Base-by-base conservation (phyloP, 2,113 vertebrate species). In the Tetrax tetrax region DNA sequence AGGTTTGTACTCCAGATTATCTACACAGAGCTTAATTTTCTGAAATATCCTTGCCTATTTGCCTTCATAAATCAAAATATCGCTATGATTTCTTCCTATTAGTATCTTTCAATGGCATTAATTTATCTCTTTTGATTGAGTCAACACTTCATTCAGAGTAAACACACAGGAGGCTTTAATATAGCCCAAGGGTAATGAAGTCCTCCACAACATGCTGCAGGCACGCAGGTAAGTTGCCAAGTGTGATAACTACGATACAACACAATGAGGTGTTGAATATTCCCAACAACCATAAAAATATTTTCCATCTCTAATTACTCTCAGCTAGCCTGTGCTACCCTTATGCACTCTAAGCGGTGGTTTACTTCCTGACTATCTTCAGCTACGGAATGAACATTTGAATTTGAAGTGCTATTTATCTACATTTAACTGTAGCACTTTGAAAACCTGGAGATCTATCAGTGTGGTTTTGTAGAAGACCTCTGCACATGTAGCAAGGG, bases 161-260 rank as follows among this genome's bases (percentile, higher is more conserved):
- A 97, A 90, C 80, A 92, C 27, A 50, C 65, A 21, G 37, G 76
- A 92, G 63, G 78, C 66, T 94, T 89, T 76, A 81, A 81, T 38
- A 54, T 5, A 91, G 53, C 90, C 94, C 14, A 72, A 54, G 86
- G 90, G 74, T 15, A 65, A 59, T 53, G 74, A 68, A 96, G 74
- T 84, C 74, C 89, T 95, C 31, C 93, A 33, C 45, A 37, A 33
- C 2, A 25, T 7, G 38, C 85, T 75, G 54, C 85, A 95, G 89
- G 96, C 95, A 93, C 1, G 65, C 94, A 95, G 93, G 95, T 92
- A 91, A 89, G 45, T 11, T 96, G 95, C 96, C 96, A 93, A 95
- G 45, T 37, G 64, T 1, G 90, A 87, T 93, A 96, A 80, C 54
- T 82, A 45, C 7, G 21, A 86, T 43, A 60, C 23, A 79, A 84